These are phyloP conservation scores for Phortica variegata DNA, from an alignment of 1,140 invertebrate genomes.

Conservation along the genomic window DNA sequence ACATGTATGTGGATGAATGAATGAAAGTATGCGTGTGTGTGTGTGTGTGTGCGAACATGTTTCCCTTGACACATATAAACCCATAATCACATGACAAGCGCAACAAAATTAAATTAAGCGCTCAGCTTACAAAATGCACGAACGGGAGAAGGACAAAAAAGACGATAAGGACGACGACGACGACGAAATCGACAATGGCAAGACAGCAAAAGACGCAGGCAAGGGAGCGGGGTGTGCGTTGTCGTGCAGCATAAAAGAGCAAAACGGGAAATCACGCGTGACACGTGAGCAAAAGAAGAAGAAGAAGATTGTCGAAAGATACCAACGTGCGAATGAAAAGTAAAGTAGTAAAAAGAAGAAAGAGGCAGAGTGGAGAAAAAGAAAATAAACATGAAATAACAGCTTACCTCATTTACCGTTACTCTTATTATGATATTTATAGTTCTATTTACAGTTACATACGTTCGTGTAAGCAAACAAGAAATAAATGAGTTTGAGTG, in stretches of 20 bases:
- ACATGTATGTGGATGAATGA: too few relatives aligned
- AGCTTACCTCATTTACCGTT: conserved; percentile 24
- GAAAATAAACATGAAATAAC: background rate
- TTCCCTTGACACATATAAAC: conserved; percentile 1
- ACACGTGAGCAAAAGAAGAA: conserved; percentile 13
- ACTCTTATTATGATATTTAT: conserved; percentile 38
- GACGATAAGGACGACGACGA: background rate
- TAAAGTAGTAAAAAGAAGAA: conserved; percentile 6
- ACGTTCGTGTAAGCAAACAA: background rate
- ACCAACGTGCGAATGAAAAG: conserved; percentile 1
- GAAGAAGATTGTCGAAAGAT: background rate
- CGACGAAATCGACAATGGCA: too few relatives aligned
- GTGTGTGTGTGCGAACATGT: background rate
- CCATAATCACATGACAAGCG: conserved; percentile 17
- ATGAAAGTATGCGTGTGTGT: background rate
- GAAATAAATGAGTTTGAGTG: too few relatives aligned
- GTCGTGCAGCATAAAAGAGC: too few relatives aligned
- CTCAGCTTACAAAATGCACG: conserved; percentile 20
- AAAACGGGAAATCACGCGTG: conserved; percentile 29
- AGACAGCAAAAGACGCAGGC: too few relatives aligned
- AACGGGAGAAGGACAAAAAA: background rate
- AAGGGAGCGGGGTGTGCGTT: too few relatives aligned
- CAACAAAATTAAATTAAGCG: conserved; percentile 34
- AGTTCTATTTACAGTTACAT: conserved; percentile 34
- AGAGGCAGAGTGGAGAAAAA: background rate